Percentiles rank a stretch among this genome's conserved stretches.
Evolutionary conservation across 2,888 invertebrate species (phyloP).

Genomic region (Trissonchulus latispiculum): DNA sequence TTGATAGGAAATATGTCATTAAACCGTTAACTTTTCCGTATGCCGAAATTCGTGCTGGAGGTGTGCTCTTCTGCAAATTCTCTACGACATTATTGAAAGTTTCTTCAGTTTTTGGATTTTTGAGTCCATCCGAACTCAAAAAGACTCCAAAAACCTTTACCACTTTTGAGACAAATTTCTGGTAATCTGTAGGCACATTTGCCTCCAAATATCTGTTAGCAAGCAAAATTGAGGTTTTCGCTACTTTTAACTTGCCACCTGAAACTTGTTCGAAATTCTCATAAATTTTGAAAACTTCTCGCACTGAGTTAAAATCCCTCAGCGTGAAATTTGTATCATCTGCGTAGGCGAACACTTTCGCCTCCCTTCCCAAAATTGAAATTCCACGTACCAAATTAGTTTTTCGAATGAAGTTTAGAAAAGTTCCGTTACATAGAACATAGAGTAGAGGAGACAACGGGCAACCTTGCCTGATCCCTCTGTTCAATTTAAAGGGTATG

Average conservation of each 20-base stretch:
- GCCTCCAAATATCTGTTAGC: no score
- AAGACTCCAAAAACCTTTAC: not conserved
- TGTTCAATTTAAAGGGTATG: not conserved
- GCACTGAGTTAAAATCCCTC: not conserved
- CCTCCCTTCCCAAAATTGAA: no score
- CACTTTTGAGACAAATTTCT: not conserved
- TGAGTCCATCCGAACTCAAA: not conserved
- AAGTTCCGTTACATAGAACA: not conserved
- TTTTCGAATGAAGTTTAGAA: not conserved
- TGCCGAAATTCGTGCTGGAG: no score
- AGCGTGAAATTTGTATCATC: not conserved
- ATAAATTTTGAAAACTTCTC: not conserved
- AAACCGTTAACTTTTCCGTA: no score
- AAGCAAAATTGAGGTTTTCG: no score
- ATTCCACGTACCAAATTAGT: no score
- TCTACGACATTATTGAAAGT: no score
- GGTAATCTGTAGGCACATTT: not conserved
- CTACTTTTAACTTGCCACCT: not conserved
- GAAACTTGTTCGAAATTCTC: not conserved
- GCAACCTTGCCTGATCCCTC: constrained; percentile 13
- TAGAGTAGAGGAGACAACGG: constrained; percentile 4
- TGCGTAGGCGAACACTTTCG: no score
- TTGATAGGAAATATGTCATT: no score
- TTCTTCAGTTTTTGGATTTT: not conserved
- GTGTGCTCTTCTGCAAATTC: no score